A percentile compares a stretch with the other conserved stretches of the same genome.
Conservation (phyloP, 2,888 invertebrate genomes). For the Drosophila nigricruria region DNA sequence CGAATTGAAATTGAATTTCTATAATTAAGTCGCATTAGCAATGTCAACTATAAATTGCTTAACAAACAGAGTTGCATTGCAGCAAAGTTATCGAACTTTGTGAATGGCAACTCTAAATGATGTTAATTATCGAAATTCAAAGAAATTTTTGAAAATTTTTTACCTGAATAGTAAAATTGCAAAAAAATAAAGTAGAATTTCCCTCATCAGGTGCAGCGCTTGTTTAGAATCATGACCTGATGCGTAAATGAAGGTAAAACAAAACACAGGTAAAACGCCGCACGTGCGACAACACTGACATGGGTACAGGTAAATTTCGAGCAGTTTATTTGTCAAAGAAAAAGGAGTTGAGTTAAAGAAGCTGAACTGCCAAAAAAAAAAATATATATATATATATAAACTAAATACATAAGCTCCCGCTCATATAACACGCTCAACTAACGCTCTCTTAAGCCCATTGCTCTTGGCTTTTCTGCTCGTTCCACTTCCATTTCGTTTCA, state of each 20-base stretch:
- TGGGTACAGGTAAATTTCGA: slow-evolving; percentile 15
- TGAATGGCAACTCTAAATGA: slow-evolving; percentile 5
- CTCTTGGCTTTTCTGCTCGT: slow-evolving; percentile 29
- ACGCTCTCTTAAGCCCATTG: slow-evolving; percentile 33
- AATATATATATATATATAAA: no score
- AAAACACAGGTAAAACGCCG: slow-evolving; percentile 12
- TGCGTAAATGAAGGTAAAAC: slow-evolving; percentile 1
- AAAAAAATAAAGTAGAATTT: not conserved
- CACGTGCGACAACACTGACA: slow-evolving; percentile 37
- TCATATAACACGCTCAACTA: not conserved
- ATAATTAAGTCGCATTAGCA: slow-evolving; percentile 7
- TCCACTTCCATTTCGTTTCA: slow-evolving; percentile 58
- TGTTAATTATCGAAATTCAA: not conserved
- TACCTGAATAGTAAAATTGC: slow-evolving; percentile 5
- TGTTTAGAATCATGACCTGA: slow-evolving; percentile 6
- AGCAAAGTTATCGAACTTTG: slow-evolving; percentile 7
- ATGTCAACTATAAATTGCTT: not conserved
- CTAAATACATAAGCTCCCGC: not conserved
- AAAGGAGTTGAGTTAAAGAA: slow-evolving; percentile 7
- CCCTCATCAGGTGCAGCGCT: slow-evolving; percentile 38
- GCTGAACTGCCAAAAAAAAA: not conserved
- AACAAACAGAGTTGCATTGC: not conserved
- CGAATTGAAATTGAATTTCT: not conserved
- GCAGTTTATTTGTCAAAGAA: slow-evolving; percentile 21
- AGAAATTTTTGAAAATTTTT: not conserved